Evolutionary conservation across 2,113 vertebrate species (phyloP).

Genomic region (Vulpes ferrilata): DNA sequence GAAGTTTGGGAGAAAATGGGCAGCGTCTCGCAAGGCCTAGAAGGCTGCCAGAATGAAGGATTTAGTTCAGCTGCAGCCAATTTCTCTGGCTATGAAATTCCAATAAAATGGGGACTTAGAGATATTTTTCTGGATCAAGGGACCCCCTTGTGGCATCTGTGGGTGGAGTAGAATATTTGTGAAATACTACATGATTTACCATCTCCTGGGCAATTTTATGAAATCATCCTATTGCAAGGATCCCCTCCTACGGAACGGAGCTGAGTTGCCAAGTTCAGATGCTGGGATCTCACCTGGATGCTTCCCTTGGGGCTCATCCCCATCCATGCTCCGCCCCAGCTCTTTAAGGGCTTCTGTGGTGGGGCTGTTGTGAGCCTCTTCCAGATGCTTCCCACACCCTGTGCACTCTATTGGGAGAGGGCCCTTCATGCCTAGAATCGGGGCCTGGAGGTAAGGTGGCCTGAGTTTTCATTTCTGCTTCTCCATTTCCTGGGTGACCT

Average conservation of each 20-base stretch:
- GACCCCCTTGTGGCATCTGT: not conserved
- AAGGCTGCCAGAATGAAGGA: not conserved
- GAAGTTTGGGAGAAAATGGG: not conserved
- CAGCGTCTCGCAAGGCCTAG: not conserved
- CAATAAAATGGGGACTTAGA: not conserved
- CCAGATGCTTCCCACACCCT: not conserved
- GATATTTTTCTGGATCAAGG: not conserved
- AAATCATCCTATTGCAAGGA: not conserved
- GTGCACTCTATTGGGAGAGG: not conserved
- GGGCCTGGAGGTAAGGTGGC: not conserved
- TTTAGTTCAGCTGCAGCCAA: not conserved
- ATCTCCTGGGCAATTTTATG: not conserved
- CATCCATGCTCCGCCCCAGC: not conserved
- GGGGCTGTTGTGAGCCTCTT: not conserved
- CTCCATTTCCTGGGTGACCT: not conserved
- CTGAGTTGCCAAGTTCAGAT: not conserved
- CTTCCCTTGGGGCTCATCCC: not conserved
- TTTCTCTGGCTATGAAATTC: conserved; percentile 24
- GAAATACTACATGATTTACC: not conserved
- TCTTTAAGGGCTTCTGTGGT: not conserved
- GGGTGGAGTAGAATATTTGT: not conserved
- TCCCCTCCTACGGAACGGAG: not conserved
- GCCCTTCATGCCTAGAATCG: not conserved
- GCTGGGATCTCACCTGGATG: accelerated
- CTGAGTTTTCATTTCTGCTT: not conserved